These are phyloP conservation scores for Chloromyia formosa DNA, from an alignment of 2,888 invertebrate species.

Conservation along the genomic window DNA sequence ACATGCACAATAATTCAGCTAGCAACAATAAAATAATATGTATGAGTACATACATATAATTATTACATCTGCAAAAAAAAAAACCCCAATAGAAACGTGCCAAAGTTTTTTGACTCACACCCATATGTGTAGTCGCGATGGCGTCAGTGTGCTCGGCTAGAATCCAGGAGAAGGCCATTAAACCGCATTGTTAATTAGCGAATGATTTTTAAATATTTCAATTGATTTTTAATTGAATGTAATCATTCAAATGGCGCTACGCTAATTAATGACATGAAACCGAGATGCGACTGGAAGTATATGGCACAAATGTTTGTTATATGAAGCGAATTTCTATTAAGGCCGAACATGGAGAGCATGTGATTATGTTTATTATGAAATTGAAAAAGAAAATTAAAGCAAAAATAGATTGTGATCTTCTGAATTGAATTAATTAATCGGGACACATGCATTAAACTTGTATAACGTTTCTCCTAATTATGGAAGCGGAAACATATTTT, in stretches of 20 bases:
- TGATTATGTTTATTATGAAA: not conserved
- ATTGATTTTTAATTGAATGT: conserved; percentile 40
- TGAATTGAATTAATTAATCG: no score
- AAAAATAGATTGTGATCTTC: no score
- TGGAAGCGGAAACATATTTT: no score
- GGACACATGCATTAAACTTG: no score
- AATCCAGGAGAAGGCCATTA: conserved; percentile 36
- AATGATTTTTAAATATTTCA: conserved; percentile 39
- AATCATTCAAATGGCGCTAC: conserved; percentile 35
- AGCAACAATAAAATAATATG: no score
- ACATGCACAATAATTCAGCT: no score
- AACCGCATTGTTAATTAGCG: conserved; percentile 33
- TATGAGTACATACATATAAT: no score
- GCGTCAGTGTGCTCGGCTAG: not conserved
- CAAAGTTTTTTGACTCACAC: not conserved
- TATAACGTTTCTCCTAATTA: no score
- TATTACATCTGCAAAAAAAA: not conserved
- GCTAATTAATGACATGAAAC: conserved; percentile 32
- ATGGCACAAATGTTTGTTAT: not conserved
- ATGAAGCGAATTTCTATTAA: no score
- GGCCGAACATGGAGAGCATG: not conserved
- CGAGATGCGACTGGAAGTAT: not conserved
- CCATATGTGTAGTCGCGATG: not conserved
- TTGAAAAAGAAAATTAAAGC: no score
- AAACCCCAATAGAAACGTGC: conserved; percentile 1